Evolutionary conservation across 64 coral and sea anemone species (phyloP).

Genomic region (Actinia equina): DNA sequence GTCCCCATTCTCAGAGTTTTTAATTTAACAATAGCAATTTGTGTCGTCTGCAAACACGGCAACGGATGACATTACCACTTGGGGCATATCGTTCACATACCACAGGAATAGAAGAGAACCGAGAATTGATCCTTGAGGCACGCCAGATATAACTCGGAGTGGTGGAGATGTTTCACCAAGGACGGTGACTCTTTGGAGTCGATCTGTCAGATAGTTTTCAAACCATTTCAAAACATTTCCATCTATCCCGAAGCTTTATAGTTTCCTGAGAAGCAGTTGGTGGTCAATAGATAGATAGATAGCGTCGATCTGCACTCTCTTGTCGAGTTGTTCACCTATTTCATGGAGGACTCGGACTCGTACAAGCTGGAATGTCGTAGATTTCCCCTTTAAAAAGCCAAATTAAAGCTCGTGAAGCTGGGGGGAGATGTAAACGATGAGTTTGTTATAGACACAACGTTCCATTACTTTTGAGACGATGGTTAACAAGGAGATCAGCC

Average conservation of each 20-base stretch:
- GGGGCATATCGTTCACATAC: conserved; percentile 31
- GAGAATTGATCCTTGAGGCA: conserved; percentile 35
- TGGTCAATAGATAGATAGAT: conserved; percentile 26
- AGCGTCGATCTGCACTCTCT: conserved; percentile 26
- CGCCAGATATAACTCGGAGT: conserved; percentile 27
- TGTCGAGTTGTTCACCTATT: conserved; percentile 9
- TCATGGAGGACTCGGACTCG: conserved; percentile 5
- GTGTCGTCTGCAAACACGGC: conserved; percentile 39
- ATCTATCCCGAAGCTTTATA: conserved; percentile 22
- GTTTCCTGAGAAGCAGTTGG: conserved; percentile 21
- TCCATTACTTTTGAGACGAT: conserved; percentile 28
- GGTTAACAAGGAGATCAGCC: conserved; percentile 35
- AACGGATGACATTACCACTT: not conserved
- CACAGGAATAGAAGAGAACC: conserved; percentile 28
- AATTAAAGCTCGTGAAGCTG: conserved; percentile 24
- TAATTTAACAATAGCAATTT: conserved; percentile 25
- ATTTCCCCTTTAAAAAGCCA: conserved; percentile 38
- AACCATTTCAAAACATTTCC: conserved; percentile 24
- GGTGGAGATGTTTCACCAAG: conserved; percentile 27
- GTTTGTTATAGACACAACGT: conserved; percentile 36
- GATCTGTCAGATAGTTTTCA: not conserved
- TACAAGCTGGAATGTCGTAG: conserved; percentile 22
- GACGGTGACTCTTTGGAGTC: conserved; percentile 32
- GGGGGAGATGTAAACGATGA: conserved; percentile 8
- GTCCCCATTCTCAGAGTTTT: not conserved